Base-by-base conservation (phyloP, 2,888 invertebrate species). In the Lottia gigantea region DNA sequence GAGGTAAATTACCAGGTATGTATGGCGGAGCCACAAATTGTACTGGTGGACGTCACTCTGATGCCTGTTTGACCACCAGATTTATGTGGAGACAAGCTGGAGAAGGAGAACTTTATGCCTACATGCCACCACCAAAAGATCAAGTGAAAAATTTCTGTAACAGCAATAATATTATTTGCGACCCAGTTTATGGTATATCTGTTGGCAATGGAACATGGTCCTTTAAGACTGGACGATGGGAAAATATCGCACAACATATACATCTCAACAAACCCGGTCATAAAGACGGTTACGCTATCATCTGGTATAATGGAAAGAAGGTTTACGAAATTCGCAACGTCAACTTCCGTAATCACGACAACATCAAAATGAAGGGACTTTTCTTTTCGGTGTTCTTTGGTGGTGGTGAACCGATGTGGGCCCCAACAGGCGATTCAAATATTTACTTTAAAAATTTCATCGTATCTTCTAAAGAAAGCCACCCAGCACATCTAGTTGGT, bases 321-420 rank as follows among this genome's bases (percentile, higher is more conserved):
- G 72, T 74, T 16, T 74, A 67, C 62, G 62, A 71, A 46, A 40
- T 71, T 14, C 46, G 47, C 11, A 71, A 77, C 64, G 67, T 74
- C 47, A 71, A 66, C 70, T 71, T 78, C 75, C 67, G 73, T 0
- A 74, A 71, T 49, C 62, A 63, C n/a, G 12, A 14, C 16, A 65
- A 64, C 61, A 55, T 71, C 26, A 31, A 63, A 23, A 49, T 76
- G 19, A 46, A 71, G 6, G 74, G 76, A 11, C 26, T 77, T 16
- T 76, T 73, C 64, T 78, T 78, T 72, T 78, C 76, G 46, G 77
- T 76, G 19, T 78, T 80, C 71, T 78, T 80, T 55, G 78, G 79
- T 12, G 78, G 78, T n/a, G 68, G 73, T 25, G 55, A 66, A 15
- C 46, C 67, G 7, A 67, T 64, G 19, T 77, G 76, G 71, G 78